Conservation (phyloP, 2,888 invertebrate genomes). For the Scaptomyza flava region DNA sequence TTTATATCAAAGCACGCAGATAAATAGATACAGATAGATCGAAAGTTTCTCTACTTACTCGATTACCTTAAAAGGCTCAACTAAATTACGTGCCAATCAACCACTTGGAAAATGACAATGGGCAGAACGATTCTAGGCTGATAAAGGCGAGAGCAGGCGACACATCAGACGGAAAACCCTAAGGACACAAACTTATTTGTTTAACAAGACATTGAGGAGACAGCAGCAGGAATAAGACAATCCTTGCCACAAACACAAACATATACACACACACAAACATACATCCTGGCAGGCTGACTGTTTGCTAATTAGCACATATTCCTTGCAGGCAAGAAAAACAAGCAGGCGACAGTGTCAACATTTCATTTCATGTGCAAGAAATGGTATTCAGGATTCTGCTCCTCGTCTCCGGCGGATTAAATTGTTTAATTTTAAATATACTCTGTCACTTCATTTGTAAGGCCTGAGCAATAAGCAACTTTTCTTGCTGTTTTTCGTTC, state of each 20-base stretch:
- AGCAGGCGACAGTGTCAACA: constrained; percentile 74
- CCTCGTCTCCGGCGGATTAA: constrained; percentile 74
- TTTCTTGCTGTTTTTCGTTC: constrained; percentile 2
- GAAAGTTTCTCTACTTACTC: constrained; percentile 4
- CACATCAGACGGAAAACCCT: constrained; percentile 50
- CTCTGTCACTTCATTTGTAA: constrained; percentile 80
- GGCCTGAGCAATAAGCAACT: constrained; percentile 37
- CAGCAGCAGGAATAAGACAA: constrained; percentile 52
- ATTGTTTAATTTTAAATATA: constrained; percentile 81
- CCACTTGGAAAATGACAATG: constrained; percentile 74
- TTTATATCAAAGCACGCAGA: not conserved
- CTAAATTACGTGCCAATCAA: constrained; percentile 79
- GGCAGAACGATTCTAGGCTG: constrained; percentile 52
- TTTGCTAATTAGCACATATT: constrained; percentile 80
- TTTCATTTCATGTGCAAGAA: constrained; percentile 73
- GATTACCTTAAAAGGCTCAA: constrained; percentile 33
- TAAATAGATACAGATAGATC: not conserved
- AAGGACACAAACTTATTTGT: constrained; percentile 66
- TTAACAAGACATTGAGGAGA: constrained; percentile 46
- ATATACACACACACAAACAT: constrained; percentile 13
- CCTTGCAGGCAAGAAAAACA: constrained; percentile 73
- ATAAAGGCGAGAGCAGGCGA: constrained; percentile 60
- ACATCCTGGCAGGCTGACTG: constrained; percentile 55
- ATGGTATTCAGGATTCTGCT: not conserved
- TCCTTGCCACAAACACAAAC: constrained; percentile 44